phyloP scores from a whole-genome alignment of 92 coral and sea anemone species.

The Siderastrea siderea region DNA sequence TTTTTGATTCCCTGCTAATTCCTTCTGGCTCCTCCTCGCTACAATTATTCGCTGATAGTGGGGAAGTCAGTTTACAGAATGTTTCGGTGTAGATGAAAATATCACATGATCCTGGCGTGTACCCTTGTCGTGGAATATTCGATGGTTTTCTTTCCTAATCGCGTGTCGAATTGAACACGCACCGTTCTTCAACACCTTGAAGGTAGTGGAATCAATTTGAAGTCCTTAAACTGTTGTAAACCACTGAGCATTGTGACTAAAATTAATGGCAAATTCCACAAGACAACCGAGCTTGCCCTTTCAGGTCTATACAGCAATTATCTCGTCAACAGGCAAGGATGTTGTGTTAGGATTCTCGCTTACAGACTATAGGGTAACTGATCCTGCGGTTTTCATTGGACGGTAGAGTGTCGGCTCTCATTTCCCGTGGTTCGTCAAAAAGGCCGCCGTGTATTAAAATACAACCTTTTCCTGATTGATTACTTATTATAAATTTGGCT shows the following conservation, averaged over 20 bases:
- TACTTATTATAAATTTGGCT: neutral
- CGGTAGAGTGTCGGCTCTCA: constrained; percentile 71
- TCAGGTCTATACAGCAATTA: constrained; percentile 36
- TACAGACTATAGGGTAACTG: constrained; percentile 37
- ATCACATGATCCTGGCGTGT: constrained; percentile 41
- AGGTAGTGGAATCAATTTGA: constrained; percentile 14
- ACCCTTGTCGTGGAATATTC: constrained; percentile 4
- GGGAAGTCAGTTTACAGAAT: constrained; percentile 38
- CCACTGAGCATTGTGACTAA: constrained; percentile 11
- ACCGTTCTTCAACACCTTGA: constrained; percentile 31
- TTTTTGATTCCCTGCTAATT: constrained; percentile 31
- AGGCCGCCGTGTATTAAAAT: constrained; percentile 43
- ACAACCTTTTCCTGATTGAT: constrained; percentile 23
- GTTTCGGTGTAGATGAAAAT: constrained; percentile 35
- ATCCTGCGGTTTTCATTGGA: constrained; percentile 62
- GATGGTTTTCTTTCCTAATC: neutral
- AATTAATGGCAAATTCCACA: constrained; percentile 34
- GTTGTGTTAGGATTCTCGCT: constrained; percentile 33
- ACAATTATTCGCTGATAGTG: constrained; percentile 58
- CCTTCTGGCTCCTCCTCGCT: constrained; percentile 31
- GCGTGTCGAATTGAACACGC: neutral
- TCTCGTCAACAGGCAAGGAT: constrained; percentile 41
- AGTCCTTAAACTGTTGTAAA: constrained; percentile 4
- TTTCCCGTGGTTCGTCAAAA: constrained; percentile 43
- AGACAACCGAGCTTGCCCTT: constrained; percentile 30